phyloP scores from a whole-genome alignment of 2,113 vertebrate genomes.

The Clarias gariepinus region DNA sequence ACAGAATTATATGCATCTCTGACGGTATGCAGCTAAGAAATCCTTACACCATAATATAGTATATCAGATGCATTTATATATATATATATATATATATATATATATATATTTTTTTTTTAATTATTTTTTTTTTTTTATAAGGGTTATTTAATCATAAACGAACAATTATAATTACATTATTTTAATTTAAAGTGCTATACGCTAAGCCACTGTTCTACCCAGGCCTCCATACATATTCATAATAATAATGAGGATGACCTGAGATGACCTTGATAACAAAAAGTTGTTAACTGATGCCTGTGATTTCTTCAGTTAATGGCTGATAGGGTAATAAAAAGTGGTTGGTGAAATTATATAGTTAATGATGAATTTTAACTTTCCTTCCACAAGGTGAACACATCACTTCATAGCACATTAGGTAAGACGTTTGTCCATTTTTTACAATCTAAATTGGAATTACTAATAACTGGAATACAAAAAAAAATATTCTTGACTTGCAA shows the following conservation, averaged over 20 bases:
- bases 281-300: not conserved
- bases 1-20: not conserved
- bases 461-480: not conserved
- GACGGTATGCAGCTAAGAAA: not conserved
- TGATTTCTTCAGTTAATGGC: not conserved
- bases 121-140: no score
- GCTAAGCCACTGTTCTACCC: no score
- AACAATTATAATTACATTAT: not conserved
- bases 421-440: not conserved
- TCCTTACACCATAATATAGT: not conserved
- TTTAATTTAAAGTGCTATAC: not conserved
- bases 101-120: no score
- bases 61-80: not conserved
- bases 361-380: slow-evolving; percentile 21
- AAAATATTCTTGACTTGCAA: not conserved
- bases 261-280: not conserved
- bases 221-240: not conserved
- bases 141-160: not conserved
- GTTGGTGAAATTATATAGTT: slow-evolving; percentile 14
- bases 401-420: not conserved
- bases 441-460: not conserved
- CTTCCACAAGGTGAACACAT: not conserved
- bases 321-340: slow-evolving; percentile 4
- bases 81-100: no score
- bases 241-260: not conserved